Percentiles rank a stretch among this genome's conserved stretches.
These are phyloP conservation scores for Platycheirus rosarum DNA, from an alignment of 2,888 invertebrate genomes.

Conservation along the genomic window DNA sequence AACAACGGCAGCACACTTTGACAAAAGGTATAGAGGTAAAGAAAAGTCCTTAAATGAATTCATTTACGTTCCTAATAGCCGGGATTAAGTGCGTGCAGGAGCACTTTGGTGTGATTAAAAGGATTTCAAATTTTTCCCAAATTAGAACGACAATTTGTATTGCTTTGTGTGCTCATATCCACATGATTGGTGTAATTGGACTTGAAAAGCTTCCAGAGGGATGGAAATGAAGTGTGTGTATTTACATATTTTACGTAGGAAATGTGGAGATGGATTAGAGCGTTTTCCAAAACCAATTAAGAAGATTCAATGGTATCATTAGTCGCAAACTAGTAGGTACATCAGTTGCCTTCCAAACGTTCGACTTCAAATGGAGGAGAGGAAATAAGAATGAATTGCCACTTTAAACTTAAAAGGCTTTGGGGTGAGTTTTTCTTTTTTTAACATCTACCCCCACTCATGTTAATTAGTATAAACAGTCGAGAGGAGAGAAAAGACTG, in stretches of 20 bases:
- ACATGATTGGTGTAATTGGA: constrained; percentile 73
- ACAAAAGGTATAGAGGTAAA: constrained; percentile 58
- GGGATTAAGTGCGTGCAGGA: constrained; percentile 72
- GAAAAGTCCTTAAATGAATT: constrained; percentile 67
- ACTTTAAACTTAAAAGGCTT: constrained; percentile 31
- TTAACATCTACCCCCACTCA: constrained; percentile 18
- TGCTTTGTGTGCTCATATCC: constrained; percentile 49
- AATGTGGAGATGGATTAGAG: constrained; percentile 36
- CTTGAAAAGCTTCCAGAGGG: constrained; percentile 64
- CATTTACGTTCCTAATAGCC: constrained; percentile 73
- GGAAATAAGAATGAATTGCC: constrained; percentile 37
- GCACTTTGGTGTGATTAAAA: constrained; percentile 74
- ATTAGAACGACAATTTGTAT: constrained; percentile 57
- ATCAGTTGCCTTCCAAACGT: neutral
- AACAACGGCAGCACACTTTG: constrained; percentile 42
- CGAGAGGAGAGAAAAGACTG: constrained; percentile 21
- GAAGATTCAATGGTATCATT: constrained; percentile 55
- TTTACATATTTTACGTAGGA: constrained; percentile 48
- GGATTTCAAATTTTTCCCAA: constrained; percentile 66
- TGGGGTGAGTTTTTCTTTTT: constrained; percentile 38
- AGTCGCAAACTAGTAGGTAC: constrained; percentile 33
- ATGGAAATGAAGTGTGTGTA: constrained; percentile 66
- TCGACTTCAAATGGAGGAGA: too few species aligned
- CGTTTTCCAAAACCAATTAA: constrained; percentile 56
- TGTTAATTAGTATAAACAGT: constrained; percentile 46